These are phyloP conservation scores for Limnothrissa miodon DNA, from an alignment of 2,113 vertebrate species.

Conservation along the genomic window DNA sequence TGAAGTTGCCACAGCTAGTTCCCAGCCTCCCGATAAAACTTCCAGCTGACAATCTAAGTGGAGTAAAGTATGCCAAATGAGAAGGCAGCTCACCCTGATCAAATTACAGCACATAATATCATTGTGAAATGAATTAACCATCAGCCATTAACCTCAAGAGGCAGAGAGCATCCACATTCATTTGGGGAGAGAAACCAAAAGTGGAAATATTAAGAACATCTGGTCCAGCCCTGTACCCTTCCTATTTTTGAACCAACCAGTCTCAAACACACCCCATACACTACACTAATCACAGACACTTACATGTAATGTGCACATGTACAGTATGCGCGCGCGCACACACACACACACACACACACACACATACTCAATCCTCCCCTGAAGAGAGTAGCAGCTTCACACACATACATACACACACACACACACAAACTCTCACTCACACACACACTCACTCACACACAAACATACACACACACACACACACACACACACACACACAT, in stretches of 20 bases:
- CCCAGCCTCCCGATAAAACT: not conserved
- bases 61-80: not conserved
- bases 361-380: no score
- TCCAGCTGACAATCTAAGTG: not conserved
- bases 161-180: not conserved
- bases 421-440: no score
- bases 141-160: not conserved
- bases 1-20: not conserved
- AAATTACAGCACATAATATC: constrained; percentile 8
- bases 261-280: not conserved
- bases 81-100: not conserved
- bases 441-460: no score
- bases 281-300: not conserved
- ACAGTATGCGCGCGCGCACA: no score
- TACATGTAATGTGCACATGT: no score
- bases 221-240: not conserved
- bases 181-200: not conserved
- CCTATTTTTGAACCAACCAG: not conserved
- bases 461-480: no score
- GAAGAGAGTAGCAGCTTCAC: no score
- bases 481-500: no score
- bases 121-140: not conserved
- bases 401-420: no score
- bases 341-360: no score
- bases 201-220: not conserved